A percentile compares a stretch with the other conserved stretches of the same genome.
phyloP scores from a whole-genome alignment of 2,113 vertebrate genomes.

The Meles meles region DNA sequence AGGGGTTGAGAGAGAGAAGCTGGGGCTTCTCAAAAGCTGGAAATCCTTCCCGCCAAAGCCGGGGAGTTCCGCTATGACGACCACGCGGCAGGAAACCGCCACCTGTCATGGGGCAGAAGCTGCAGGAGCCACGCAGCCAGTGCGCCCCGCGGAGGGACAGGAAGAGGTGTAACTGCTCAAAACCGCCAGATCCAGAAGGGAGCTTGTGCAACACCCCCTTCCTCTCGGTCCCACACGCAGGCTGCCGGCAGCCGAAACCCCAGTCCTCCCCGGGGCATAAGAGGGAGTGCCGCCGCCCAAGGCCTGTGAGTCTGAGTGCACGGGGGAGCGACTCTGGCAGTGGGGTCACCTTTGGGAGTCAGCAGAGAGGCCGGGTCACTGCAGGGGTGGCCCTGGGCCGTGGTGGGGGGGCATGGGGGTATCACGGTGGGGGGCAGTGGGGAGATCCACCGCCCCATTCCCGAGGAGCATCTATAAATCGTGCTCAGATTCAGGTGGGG shows the following conservation, averaged over 20 bases:
- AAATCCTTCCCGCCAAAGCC: neutral
- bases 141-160: neutral
- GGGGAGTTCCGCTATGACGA: neutral
- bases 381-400: neutral
- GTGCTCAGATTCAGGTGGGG: neutral
- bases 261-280: neutral
- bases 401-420: no score
- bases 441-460: neutral
- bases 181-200: constrained; percentile 17
- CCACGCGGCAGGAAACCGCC: fast-evolving
- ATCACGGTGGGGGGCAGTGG: fast-evolving
- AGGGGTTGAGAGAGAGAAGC: neutral
- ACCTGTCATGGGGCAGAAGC: neutral
- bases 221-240: neutral
- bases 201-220: neutral
- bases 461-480: fast-evolving
- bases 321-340: fast-evolving
- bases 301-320: fast-evolving
- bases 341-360: neutral
- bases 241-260: neutral
- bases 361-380: neutral
- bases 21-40: fast-evolving
- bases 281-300: fast-evolving
- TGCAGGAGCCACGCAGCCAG: neutral
- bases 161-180: constrained; percentile 45